phyloP scores from a whole-genome alignment of 1,140 invertebrate species.

The Eurosta solidaginis region DNA sequence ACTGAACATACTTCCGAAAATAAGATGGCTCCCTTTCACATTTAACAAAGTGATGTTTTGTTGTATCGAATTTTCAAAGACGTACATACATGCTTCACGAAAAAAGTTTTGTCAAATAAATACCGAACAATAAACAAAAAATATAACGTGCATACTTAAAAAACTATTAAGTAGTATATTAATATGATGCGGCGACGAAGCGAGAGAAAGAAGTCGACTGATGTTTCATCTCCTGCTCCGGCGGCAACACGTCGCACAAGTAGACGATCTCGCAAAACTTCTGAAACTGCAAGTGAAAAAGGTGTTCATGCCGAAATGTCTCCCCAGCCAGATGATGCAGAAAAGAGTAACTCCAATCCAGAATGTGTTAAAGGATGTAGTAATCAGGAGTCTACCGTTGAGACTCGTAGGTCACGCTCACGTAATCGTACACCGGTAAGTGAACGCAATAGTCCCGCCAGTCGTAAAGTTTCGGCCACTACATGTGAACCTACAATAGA shows the following conservation, averaged over 20 bases:
- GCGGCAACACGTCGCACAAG: slow-evolving; percentile 44
- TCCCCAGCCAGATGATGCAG: slow-evolving; percentile 45
- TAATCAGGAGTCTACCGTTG: slow-evolving; percentile 11
- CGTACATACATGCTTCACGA: background rate
- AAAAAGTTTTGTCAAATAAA: slow-evolving; percentile 40
- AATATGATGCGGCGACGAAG: slow-evolving; percentile 51
- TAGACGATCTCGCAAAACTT: slow-evolving; percentile 39
- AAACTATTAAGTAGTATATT: slow-evolving; percentile 26
- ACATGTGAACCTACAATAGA: background rate
- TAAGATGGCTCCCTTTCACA: slow-evolving; percentile 17
- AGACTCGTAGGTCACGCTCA: background rate
- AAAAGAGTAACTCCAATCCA: slow-evolving; percentile 39
- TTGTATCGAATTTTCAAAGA: slow-evolving; percentile 20
- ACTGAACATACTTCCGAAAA: slow-evolving; percentile 14
- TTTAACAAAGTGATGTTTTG: slow-evolving; percentile 10
- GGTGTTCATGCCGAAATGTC: slow-evolving; percentile 35
- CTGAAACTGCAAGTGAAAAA: slow-evolving; percentile 24
- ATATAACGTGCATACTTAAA: slow-evolving; percentile 33
- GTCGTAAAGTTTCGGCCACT: slow-evolving; percentile 17
- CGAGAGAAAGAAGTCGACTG: slow-evolving; percentile 55
- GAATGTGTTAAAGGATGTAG: slow-evolving; percentile 37
- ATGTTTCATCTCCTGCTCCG: slow-evolving; percentile 46
- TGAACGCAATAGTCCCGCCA: slow-evolving; percentile 16
- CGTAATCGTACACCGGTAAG: slow-evolving; percentile 32
- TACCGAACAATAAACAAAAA: background rate